A percentile compares a stretch with the other conserved stretches of the same genome.
These are phyloP conservation scores for Heteromurus nitidus DNA, from an alignment of 2,888 invertebrate species.

Conservation along the genomic window DNA sequence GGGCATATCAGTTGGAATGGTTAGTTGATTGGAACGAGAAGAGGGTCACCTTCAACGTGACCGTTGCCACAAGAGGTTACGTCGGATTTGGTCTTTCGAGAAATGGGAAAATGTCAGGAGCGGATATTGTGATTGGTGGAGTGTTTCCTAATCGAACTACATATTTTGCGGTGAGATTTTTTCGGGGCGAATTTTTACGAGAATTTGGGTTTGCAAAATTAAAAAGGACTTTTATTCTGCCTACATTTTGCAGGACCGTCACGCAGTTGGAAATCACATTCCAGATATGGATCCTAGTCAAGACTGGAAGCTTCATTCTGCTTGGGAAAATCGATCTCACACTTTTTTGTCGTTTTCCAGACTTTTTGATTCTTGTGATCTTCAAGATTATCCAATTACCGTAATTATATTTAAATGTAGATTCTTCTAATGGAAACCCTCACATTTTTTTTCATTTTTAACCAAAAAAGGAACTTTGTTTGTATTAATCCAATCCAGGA, in stretches of 20 bases:
- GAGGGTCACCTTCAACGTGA: constrained; percentile 32
- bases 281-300: constrained; percentile 26
- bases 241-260: not conserved
- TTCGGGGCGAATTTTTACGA: no score
- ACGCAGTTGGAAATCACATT: constrained; percentile 26
- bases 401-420: not conserved
- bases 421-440: not conserved
- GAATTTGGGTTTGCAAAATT: not conserved
- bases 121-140: constrained; percentile 52
- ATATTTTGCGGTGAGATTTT: constrained; percentile 24
- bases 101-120: constrained; percentile 33
- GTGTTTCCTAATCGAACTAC: constrained; percentile 1
- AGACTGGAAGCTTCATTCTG: constrained; percentile 32
- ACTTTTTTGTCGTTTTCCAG: constrained; percentile 44
- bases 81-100: constrained; percentile 19
- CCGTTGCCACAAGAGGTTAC: constrained; percentile 39
- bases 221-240: not conserved
- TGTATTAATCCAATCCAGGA: not conserved
- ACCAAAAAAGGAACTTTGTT: not conserved
- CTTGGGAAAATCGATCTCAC: constrained; percentile 21
- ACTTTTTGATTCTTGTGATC: constrained; percentile 48
- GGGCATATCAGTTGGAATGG: constrained; percentile 41
- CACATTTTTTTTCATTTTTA: not conserved
- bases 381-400: constrained; percentile 30
- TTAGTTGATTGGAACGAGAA: not conserved